Evolutionary conservation across 2,888 invertebrate genomes (phyloP), one percentile per base, ranked within the genome.

Genomic region (Dryadula phaetusa): DNA sequence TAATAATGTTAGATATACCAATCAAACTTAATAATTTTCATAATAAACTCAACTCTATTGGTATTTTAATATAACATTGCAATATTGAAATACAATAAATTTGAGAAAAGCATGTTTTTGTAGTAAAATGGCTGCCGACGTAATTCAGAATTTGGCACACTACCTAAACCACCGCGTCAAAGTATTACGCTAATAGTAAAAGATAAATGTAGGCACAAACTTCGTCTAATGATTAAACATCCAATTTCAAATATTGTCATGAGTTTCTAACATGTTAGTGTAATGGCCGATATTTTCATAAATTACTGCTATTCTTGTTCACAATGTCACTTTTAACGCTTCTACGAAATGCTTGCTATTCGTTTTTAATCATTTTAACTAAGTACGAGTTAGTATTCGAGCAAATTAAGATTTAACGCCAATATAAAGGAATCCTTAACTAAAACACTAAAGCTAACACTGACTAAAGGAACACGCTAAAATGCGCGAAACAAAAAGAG

Each of bases 211-310:
- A 52, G 68, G 62, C 65, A 69, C 68, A 46, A 61, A 62, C 18
- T 56, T 64, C 40, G 46, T 25, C 40, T 60, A 65, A 40, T 47
- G 28, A 65, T 65, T 60, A 28, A 49, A 32, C 32, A 60, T 14
- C 28, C 49, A 42, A 49, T 37, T 60, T 49, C n/a, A 18, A 60
- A 65, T 65, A 65, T 65, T 65, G 64, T 65, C 64, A 65, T 65
- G 58, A 60, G 64, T 65, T 65, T 14, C 58, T 65, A 60, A 28
- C 16, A 60, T 49, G 18, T 40, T 34, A 56, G 54, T 37, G 64
- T 42, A 49, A 65, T 60, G 64, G 58, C 64, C 40, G 60, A 60
- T 37, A 2, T 28, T n/a, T n/a, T n/a, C n/a, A n/a, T n/a, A n/a
- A n/a, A n/a, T 64, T 64, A 58, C 42, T 64, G 42, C 42, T 64